A percentile compares a stretch with the other conserved stretches of the same genome.
These are phyloP conservation scores for Microctonus brassicae DNA, from an alignment of 2,888 invertebrate genomes.

Conservation along the genomic window DNA sequence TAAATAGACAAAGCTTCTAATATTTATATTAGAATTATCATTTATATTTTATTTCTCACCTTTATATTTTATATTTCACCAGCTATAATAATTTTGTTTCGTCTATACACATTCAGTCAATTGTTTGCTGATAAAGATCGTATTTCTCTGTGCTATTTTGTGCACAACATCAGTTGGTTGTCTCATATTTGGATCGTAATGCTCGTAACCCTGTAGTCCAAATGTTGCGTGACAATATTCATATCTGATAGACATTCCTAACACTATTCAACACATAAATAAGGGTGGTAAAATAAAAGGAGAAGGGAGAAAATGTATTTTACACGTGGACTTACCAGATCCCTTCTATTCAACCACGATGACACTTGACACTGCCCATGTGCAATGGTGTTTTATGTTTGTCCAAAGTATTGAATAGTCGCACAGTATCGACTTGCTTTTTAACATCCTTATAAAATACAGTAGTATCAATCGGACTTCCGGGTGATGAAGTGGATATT, in stretches of 20 bases:
- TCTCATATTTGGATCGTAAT: not conserved
- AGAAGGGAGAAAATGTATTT: too few species aligned
- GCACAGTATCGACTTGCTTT: constrained; percentile 30
- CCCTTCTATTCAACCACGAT: not conserved
- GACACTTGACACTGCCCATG: not conserved
- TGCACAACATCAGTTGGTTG: not conserved
- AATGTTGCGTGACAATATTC: constrained; percentile 6
- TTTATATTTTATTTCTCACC: not conserved
- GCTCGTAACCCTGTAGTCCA: not conserved
- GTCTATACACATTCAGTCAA: not conserved
- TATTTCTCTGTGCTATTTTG: not conserved
- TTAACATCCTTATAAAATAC: constrained; percentile 23
- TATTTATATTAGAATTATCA: not conserved
- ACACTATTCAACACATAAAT: not conserved
- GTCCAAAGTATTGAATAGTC: not conserved
- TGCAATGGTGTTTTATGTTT: not conserved
- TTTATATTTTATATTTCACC: not conserved
- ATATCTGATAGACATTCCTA: not conserved
- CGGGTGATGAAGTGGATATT: not conserved
- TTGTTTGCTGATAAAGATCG: constrained; percentile 1
- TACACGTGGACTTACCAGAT: not conserved
- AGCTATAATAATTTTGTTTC: not conserved
- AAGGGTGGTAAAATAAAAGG: not conserved
- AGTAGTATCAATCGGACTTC: not conserved
- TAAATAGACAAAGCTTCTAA: not conserved